Base-by-base conservation (phyloP, 1,140 invertebrate species). In the Holcopasites calliopsidis region DNA sequence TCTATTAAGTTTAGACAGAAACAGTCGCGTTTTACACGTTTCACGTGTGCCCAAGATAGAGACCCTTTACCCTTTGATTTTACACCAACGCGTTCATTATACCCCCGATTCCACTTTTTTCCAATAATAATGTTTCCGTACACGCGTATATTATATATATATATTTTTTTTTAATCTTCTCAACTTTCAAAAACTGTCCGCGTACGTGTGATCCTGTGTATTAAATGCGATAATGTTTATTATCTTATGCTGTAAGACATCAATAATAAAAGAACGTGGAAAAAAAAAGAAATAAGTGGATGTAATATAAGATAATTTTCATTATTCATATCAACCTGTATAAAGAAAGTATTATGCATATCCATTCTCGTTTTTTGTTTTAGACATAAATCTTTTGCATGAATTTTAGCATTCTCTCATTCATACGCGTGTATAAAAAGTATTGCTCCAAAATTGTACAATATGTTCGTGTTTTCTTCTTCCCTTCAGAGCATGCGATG, bases 401-500 rank as follows among this genome's bases (percentile, higher is more conserved):
- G 79, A 38, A 42, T 40, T 73, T 77, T 66, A 61, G 61, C 26
- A 81, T 52, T 61, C 16, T 47, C 18, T 72, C 50, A 55, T 61
- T 57, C 7, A 31, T 47, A 16, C 60, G 54, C 62, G 61, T 77
- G 61, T 77, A 74, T 70, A 70, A 78, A 54, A 55, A 70, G n/a
- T 65, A 60, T 57, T 44, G 44, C 21, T 82, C 31, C 26, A 26
- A n/a, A 0, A 38, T 64, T 64, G 64, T 68, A 55, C 44, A 23
- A 60, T 8, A 62, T 61, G 76, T 80, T 71, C 61, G 35, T 82
- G 58, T 72, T 76, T 35, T 57, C 42, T 68, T 61, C 47, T n/a
- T n/a, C n/a, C n/a, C 72, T 78, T 55, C 64, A 50, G 47, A 71
- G 81, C 81, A 83, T 82, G 80, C 79, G 50, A 82, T 62, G 55